Base-by-base conservation (phyloP, 2,888 invertebrate genomes). In the Perizoma affinitatum region DNA sequence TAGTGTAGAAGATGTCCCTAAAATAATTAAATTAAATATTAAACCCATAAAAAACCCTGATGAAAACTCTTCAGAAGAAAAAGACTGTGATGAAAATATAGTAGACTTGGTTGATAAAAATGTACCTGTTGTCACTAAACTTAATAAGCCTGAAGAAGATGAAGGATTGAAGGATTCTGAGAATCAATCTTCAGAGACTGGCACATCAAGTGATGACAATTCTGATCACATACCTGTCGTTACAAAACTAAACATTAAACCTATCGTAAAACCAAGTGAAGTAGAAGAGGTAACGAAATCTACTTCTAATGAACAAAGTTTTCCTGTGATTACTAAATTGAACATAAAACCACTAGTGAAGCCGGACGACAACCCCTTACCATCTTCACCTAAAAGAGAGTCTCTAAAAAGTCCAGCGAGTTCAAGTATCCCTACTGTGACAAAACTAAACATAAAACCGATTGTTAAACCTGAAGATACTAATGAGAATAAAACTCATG, bases 201-300 rank as follows among this genome's bases (percentile, higher is more conserved):
- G 87, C 64, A 90, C 83, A 71, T 90, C 91, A 63, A 90, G 90
- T 82, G 90, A 92, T 83, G 91, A 91, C 59, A 90, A 91, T 76
- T 75, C 75, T 65, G 90, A 90, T 71, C 78, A 86, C 64, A 88
- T 91, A 84, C 91, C 91, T 67, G 75, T 89, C 74, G 86, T 90
- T 64, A 92, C 93, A 69, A 94, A 94, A 83, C 79, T 94, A 51
- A 94, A 93, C 65, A 94, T 94, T 64, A 94, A 94, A 83, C 93
- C 94, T 4, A 85, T 94, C 61, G 66, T 87, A 51, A 90, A 86
- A 74, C 91, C 90, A 61, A 79, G 72, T 72, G 84, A 85, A 49
- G 38, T 48, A 5, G 67, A 85, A 41, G 84, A 83, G 53, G 66
- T 73, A 38, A 58, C 64, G 55, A 83, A 78, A 71, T 65, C 75